Evolutionary conservation across 2,797 vertebrate species (phyloP).

Genomic region (Champsocephalus esox): DNA sequence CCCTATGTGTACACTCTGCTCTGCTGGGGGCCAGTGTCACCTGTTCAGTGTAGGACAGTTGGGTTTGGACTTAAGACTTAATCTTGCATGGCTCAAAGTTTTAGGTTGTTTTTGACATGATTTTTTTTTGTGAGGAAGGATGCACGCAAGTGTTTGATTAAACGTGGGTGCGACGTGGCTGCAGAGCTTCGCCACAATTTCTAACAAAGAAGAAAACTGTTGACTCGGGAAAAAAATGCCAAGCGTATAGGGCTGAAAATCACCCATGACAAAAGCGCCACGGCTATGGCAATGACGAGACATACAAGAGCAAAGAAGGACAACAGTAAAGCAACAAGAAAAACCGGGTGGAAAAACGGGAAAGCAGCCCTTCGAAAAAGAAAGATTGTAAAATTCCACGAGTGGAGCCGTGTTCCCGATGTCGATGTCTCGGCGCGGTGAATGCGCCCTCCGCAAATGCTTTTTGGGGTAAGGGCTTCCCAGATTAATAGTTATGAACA

Average conservation of each 20-base stretch:
- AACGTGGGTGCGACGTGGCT: constrained; percentile 64
- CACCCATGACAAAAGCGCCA: constrained; percentile 61
- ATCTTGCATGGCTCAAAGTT: constrained; percentile 63
- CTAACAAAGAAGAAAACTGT: constrained; percentile 65
- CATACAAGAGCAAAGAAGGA: constrained; percentile 60
- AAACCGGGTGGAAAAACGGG: constrained; percentile 41
- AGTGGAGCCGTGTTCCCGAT: constrained; percentile 70
- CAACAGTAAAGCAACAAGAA: constrained; percentile 40
- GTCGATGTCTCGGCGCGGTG: constrained; percentile 81
- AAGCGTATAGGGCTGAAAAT: constrained; percentile 42
- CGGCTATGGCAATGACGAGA: constrained; percentile 37
- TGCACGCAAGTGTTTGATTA: constrained; percentile 50
- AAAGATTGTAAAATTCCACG: constrained; percentile 72
- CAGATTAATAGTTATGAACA: constrained; percentile 94
- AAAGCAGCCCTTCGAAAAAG: constrained; percentile 38
- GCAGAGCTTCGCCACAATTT: constrained; percentile 57
- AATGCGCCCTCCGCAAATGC: constrained; percentile 97
- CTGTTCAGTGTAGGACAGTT: constrained; percentile 41
- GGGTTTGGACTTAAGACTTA: constrained; percentile 49
- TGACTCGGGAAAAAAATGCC: constrained; percentile 13
- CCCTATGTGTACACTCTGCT: constrained; percentile 75
- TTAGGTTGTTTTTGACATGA: constrained; percentile 57
- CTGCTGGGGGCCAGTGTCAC: constrained; percentile 59
- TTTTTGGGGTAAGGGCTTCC: constrained; percentile 99
- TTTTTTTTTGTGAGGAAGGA: neutral